phyloP scores from a whole-genome alignment of 2,888 invertebrate genomes.

The Sminthurides aquaticus region DNA sequence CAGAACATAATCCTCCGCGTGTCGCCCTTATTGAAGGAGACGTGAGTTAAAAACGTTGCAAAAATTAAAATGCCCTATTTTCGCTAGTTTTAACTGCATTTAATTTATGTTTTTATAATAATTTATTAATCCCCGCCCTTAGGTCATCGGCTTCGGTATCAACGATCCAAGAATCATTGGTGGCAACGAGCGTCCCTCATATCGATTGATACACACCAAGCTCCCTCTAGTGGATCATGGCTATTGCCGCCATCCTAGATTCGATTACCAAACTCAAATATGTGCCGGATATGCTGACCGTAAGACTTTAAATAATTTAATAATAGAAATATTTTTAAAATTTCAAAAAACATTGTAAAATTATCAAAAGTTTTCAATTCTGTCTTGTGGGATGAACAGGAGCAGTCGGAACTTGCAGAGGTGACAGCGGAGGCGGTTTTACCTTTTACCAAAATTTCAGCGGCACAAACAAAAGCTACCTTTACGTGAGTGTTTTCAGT shows the following conservation, averaged over 20 bases:
- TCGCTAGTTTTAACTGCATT: too few relatives aligned
- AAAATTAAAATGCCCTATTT: neutral
- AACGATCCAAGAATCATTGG: neutral
- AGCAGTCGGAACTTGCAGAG: neutral
- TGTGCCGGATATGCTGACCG: neutral
- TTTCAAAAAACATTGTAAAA: too few relatives aligned
- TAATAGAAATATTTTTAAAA: too few relatives aligned
- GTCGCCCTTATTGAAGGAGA: neutral
- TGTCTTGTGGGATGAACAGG: too few relatives aligned
- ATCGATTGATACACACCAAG: neutral
- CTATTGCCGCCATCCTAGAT: neutral
- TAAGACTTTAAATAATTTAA: too few relatives aligned
- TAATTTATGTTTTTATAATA: too few relatives aligned
- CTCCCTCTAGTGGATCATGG: neutral
- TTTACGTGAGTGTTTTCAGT: neutral
- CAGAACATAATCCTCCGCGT: neutral
- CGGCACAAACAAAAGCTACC: neutral
- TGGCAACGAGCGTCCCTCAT: neutral
- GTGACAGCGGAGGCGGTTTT: conserved; percentile 1
- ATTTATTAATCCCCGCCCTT: neutral
- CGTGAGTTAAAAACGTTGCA: conserved; percentile 1
- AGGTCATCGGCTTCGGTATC: neutral
- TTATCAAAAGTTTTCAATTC: too few relatives aligned
- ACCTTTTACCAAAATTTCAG: neutral
- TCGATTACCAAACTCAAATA: neutral